A percentile compares a stretch with the other conserved stretches of the same genome.
phyloP scores from a whole-genome alignment of 2,888 invertebrate genomes.

The Zootermopsis nevadensis region DNA sequence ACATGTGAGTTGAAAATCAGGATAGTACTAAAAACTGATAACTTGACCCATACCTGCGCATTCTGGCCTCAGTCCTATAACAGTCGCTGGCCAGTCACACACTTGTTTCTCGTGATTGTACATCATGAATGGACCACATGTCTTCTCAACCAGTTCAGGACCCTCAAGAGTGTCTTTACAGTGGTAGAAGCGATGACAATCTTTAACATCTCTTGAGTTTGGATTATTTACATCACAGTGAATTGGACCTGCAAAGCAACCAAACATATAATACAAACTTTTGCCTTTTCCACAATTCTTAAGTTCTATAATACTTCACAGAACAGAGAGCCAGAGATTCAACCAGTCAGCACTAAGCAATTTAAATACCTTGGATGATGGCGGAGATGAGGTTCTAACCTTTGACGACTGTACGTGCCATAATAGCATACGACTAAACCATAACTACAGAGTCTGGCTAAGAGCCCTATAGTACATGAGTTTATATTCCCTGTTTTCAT shows the following conservation, averaged over 20 bases:
- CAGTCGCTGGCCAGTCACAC: slow-evolving; percentile 74
- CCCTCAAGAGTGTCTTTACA: slow-evolving; percentile 66
- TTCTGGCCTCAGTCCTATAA: slow-evolving; percentile 70
- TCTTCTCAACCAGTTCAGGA: slow-evolving; percentile 70
- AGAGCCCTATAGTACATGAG: too few species aligned
- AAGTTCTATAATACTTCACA: too few species aligned
- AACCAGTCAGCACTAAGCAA: too few species aligned
- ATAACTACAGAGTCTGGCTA: too few species aligned
- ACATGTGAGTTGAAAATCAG: not conserved
- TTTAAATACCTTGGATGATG: too few species aligned
- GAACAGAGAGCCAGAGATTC: too few species aligned
- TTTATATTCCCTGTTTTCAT: too few species aligned
- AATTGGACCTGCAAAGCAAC: slow-evolving; percentile 20
- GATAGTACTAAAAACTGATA: too few species aligned
- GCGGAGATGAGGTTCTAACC: too few species aligned
- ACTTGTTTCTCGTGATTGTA: slow-evolving; percentile 74
- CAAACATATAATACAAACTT: not conserved
- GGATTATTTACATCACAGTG: slow-evolving; percentile 61
- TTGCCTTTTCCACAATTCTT: not conserved
- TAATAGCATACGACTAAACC: too few species aligned
- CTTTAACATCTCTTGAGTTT: slow-evolving; percentile 70
- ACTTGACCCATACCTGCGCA: slow-evolving; percentile 61
- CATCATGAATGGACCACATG: slow-evolving; percentile 73
- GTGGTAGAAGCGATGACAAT: slow-evolving; percentile 78
- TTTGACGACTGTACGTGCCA: too few species aligned